phyloP scores from a whole-genome alignment of 2,797 vertebrate species.

The Lagorchestes hirsutus region DNA sequence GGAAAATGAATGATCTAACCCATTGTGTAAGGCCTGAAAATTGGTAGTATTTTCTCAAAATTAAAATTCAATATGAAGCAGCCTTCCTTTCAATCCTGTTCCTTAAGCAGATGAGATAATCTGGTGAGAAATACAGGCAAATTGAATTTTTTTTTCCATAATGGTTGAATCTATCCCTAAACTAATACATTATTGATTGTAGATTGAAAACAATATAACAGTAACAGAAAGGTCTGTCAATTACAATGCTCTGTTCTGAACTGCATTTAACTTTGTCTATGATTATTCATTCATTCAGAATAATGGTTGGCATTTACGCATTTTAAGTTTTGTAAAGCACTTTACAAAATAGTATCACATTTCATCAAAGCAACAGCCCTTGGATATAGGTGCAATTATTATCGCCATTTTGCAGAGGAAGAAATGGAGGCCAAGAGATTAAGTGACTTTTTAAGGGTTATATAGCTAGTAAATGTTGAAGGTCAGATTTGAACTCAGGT shows the following conservation, averaged over 20 bases:
- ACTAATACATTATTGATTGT: slow-evolving; percentile 63
- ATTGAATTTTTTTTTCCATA: slow-evolving; percentile 64
- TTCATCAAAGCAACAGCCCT: not conserved
- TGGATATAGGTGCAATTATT: not conserved
- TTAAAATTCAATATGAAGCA: slow-evolving; percentile 74
- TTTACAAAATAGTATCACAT: not conserved
- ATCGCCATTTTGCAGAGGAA: not conserved
- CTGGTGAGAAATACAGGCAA: slow-evolving; percentile 70
- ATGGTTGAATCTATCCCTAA: slow-evolving; percentile 52
- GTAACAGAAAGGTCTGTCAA: slow-evolving; percentile 55
- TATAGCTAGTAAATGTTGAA: not conserved
- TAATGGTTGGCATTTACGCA: not conserved
- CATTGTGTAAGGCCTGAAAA: slow-evolving; percentile 43
- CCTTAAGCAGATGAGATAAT: slow-evolving; percentile 71
- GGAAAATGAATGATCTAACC: not conserved
- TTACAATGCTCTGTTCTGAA: slow-evolving; percentile 29
- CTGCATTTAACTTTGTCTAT: slow-evolving; percentile 26
- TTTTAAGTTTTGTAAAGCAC: not conserved
- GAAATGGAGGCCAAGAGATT: not conserved
- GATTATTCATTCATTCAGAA: not conserved
- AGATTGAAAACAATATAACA: slow-evolving; percentile 60
- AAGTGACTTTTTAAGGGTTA: not conserved
- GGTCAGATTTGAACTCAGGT: not conserved
- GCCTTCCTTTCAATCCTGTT: slow-evolving; percentile 69
- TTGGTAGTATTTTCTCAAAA: slow-evolving; percentile 64